Conservation (phyloP, 2,888 invertebrate genomes). For the Priocnemis perturbator region DNA sequence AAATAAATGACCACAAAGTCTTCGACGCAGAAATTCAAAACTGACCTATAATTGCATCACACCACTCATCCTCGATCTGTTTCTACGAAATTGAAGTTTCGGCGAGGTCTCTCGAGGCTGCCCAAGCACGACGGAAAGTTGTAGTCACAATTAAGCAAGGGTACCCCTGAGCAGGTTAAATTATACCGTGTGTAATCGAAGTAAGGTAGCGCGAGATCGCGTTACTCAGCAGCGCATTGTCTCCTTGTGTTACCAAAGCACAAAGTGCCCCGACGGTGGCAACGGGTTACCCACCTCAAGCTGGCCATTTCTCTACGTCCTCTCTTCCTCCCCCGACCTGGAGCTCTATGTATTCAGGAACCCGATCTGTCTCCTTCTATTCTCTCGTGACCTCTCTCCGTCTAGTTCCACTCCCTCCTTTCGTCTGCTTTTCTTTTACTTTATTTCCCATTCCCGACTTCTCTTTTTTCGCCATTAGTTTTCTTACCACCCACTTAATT, state of each 20-base stretch:
- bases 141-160: conserved; percentile 55
- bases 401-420: no score
- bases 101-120: background rate
- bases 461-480: no score
- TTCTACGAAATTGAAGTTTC: background rate
- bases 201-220: conserved; percentile 60
- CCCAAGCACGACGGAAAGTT: conserved; percentile 23
- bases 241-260: conserved; percentile 67
- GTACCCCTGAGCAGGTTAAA: conserved; percentile 53
- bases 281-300: no score
- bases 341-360: conserved; percentile 25
- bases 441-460: background rate
- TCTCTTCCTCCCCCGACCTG: background rate
- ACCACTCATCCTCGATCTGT: no score
- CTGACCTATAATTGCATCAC: conserved; percentile 2
- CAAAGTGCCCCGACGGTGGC: conserved; percentile 39
- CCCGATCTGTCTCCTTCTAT: conserved; percentile 14
- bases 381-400: no score
- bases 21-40: no score
- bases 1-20: no score
- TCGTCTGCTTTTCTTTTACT: background rate
- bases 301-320: conserved; percentile 4
- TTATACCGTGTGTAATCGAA: conserved; percentile 66
- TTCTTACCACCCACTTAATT: no score
- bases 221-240: conserved; percentile 67